Evolutionary conservation across 2,113 vertebrate genomes (phyloP), one percentile per base, ranked within the genome.

Genomic region (Strix aluco): DNA sequence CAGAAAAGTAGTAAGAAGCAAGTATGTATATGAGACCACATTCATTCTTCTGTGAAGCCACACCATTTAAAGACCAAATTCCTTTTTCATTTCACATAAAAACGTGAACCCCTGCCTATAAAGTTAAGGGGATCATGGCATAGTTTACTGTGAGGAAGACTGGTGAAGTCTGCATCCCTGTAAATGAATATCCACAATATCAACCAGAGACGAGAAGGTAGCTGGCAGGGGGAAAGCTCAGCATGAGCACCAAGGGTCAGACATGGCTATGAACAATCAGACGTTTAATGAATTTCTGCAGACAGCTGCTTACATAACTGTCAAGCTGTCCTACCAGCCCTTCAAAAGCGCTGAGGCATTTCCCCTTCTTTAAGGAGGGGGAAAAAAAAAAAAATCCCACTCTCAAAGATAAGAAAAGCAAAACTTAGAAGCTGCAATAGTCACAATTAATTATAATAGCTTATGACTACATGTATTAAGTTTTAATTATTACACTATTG

Each of bases 241-340:
- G 88, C 92, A 47, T 92, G 81, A 94, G 65, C 57, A 90, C 72
- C 51, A 78, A 80, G 94, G 96, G 91, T 92, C 92, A 97, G 88
- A 93, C 85, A 25, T 23, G 84, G 95, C 93, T 75, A 34, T 55
- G 91, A 63, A 79, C 93, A 86, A 94, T 87, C 92, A 95, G 93
- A 90, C 79, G 88, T 92, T 90, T 96, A 97, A 97, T 97, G 92
- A 96, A 97, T 94, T 96, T 96, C 94, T 97, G 91, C 91, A 96
- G 88, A 92, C 96, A 97, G 91, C 81, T 92, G 91, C 86, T 97
- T 97, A 93, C 77, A 80, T 75, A 96, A 94, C 80, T 83, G 93
- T 83, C 93, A 96, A 89, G 95, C 72, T 92, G 57, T 58, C 58
- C 92, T 71, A 93, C 65, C 52, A 95, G 91, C 61, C 77, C 91